Evolutionary conservation across 37 sponge, comb jelly and placozoan genomes (phyloP).

Genomic region (Beroe forskalii): DNA sequence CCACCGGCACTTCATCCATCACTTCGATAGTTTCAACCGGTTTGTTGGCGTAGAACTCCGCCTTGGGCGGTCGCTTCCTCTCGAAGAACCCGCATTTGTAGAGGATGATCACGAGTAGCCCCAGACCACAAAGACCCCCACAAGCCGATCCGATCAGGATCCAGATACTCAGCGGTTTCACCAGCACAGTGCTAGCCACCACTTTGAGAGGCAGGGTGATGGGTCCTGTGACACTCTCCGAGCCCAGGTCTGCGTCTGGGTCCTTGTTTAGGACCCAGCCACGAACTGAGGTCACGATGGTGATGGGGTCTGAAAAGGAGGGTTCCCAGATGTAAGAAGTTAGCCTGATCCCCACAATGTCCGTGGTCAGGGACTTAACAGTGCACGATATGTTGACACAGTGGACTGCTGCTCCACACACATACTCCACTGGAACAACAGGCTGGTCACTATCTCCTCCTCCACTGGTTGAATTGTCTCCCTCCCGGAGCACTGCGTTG

Average conservation of each 20-base stretch:
- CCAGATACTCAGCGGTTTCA: conserved; percentile 30
- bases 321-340: conserved; percentile 49
- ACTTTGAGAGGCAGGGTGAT: neutral
- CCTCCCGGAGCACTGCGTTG: neutral
- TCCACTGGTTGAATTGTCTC: no score
- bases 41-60: conserved; percentile 32
- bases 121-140: conserved; percentile 35
- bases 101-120: conserved; percentile 14
- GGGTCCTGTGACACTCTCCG: conserved; percentile 21
- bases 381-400: conserved; percentile 18
- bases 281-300: neutral
- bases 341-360: neutral
- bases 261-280: conserved; percentile 20
- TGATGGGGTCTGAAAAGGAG: conserved; percentile 1
- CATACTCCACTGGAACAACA: neutral
- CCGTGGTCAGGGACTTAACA: neutral
- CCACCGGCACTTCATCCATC: neutral
- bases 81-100: conserved; percentile 50
- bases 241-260: neutral
- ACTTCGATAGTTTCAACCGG: conserved; percentile 24
- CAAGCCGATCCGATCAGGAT: conserved; percentile 2
- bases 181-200: neutral
- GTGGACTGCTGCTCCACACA: neutral
- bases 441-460: neutral
- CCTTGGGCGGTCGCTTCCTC: conserved; percentile 20